phyloP scores from a whole-genome alignment of 2,888 invertebrate species.

The Lasioglossum pauxillum region DNA sequence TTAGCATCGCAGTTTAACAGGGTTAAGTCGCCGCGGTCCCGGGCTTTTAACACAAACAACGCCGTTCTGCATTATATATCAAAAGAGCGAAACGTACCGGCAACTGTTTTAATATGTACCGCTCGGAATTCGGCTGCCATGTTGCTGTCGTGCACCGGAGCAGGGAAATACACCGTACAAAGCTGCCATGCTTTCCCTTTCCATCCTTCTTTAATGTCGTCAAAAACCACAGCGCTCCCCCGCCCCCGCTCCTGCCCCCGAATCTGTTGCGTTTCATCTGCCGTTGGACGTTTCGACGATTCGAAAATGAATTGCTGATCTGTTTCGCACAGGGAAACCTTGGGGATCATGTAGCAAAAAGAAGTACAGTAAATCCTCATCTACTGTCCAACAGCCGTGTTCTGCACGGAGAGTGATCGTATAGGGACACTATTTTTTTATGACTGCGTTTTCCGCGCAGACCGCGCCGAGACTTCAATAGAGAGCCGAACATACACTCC shows the following conservation, averaged over 20 bases:
- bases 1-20: conserved; percentile 84
- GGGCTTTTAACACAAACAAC: conserved; percentile 84
- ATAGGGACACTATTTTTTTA: too few species aligned
- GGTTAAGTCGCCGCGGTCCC: conserved; percentile 83
- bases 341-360: background rate
- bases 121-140: conserved; percentile 69
- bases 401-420: too few species aligned
- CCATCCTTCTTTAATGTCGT: conserved; percentile 59
- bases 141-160: conserved; percentile 21
- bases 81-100: conserved; percentile 81
- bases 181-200: conserved; percentile 24
- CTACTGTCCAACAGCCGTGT: too few species aligned
- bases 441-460: too few species aligned
- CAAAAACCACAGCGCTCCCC: conserved; percentile 63
- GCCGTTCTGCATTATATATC: conserved; percentile 83
- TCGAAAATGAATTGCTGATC: background rate
- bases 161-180: conserved; percentile 35
- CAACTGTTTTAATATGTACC: conserved; percentile 83
- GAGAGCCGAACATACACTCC: too few species aligned
- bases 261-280: conserved; percentile 40
- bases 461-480: too few species aligned
- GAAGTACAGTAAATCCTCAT: too few species aligned
- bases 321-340: background rate
- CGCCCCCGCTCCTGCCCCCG: background rate
- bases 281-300: background rate